phyloP scores from a whole-genome alignment of 2,888 invertebrate genomes.

The Euproctis similis region DNA sequence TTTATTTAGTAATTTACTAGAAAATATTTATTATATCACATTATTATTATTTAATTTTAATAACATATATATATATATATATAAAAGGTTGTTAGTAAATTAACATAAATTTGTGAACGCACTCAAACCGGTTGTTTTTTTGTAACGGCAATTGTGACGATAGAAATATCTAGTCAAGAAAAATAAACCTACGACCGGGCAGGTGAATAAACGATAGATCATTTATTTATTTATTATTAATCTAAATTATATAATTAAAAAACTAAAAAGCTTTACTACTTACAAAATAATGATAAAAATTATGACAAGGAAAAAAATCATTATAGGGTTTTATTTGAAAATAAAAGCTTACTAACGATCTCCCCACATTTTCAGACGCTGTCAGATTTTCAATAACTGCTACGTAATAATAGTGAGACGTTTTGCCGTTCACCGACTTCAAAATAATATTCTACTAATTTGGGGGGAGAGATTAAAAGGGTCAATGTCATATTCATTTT shows the following conservation, averaged over 20 bases:
- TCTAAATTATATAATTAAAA: conserved; percentile 30
- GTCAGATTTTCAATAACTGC: too few species aligned
- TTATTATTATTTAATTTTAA: conserved; percentile 22
- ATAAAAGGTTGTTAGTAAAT: conserved; percentile 14
- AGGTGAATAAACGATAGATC: conserved; percentile 20
- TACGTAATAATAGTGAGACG: too few species aligned
- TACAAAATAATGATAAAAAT: conserved; percentile 38
- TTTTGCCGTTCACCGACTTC: too few species aligned
- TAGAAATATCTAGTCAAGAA: conserved; percentile 22
- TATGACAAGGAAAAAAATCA: conserved; percentile 36
- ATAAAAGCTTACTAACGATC: too few species aligned
- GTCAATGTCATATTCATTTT: too few species aligned
- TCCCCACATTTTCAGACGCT: too few species aligned
- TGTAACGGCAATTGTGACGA: conserved; percentile 20
- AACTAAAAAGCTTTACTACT: conserved; percentile 45
- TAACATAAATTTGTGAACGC: conserved; percentile 20
- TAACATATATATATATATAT: conserved; percentile 11
- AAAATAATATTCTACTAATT: too few species aligned
- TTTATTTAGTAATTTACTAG: too few species aligned
- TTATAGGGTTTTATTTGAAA: conserved; percentile 21
- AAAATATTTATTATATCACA: conserved; percentile 8
- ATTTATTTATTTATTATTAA: conserved; percentile 25
- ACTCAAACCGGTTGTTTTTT: conserved; percentile 16
- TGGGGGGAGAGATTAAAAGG: too few species aligned
- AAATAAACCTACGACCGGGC: conserved; percentile 17